phyloP scores from a whole-genome alignment of 2,888 invertebrate species.

The Drosophila putrida region DNA sequence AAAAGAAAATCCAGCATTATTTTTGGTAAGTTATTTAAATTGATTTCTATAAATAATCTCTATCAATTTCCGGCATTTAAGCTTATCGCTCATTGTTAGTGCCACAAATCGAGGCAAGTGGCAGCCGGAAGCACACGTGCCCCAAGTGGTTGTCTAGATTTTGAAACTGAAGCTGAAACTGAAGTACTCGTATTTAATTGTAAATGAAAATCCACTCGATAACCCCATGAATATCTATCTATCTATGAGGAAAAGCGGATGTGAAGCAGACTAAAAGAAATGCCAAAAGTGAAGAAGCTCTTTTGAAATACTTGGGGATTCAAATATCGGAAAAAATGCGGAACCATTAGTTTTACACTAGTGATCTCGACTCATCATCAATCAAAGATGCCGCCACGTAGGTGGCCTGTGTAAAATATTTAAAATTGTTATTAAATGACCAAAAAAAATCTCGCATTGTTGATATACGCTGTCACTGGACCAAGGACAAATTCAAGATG shows the following conservation, averaged over 20 bases:
- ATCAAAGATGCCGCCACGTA: slow-evolving; percentile 45
- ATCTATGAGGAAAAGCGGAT: slow-evolving; percentile 55
- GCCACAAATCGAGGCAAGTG: slow-evolving; percentile 48
- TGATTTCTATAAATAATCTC: slow-evolving; percentile 25
- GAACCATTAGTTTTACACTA: slow-evolving; percentile 32
- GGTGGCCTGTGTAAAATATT: slow-evolving; percentile 34
- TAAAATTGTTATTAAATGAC: slow-evolving; percentile 33
- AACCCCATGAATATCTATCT: slow-evolving; percentile 35
- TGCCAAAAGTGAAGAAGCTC: slow-evolving; percentile 25
- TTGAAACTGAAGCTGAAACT: slow-evolving; percentile 24
- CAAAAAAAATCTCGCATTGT: slow-evolving; percentile 39
- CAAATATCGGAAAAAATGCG: not conserved
- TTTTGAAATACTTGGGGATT: slow-evolving; percentile 1
- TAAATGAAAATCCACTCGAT: slow-evolving; percentile 39
- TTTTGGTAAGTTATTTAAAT: not conserved
- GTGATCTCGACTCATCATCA: slow-evolving; percentile 45
- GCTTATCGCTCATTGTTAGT: slow-evolving; percentile 18
- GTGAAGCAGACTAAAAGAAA: slow-evolving; percentile 36
- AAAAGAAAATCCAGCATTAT: not conserved
- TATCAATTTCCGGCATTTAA: slow-evolving; percentile 34
- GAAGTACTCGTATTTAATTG: slow-evolving; percentile 40
- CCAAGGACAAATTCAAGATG: slow-evolving; percentile 41
- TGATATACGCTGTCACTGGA: slow-evolving; percentile 28
- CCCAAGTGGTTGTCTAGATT: slow-evolving; percentile 19
- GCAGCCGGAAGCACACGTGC: slow-evolving; percentile 62